Base-by-base conservation (phyloP, 2,888 invertebrate genomes). In the Caenorhabditis becei region DNA sequence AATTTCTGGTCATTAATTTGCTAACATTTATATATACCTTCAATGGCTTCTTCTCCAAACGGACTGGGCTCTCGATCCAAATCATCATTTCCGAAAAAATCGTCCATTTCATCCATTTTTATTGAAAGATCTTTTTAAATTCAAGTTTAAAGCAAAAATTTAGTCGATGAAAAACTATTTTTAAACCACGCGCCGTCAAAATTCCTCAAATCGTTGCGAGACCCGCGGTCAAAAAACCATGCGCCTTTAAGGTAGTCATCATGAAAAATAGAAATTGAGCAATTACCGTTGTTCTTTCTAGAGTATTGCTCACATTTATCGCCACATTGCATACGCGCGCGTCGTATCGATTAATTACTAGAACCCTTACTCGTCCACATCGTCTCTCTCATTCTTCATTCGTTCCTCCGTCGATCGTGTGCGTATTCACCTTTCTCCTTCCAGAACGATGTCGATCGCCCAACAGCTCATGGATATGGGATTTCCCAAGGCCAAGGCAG, bases 71-170 rank as follows among this genome's bases (percentile, higher is more conserved):
- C 83, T n/a, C 80, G 65, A 24, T 72, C 84, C 11, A 82, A 80
- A n/a, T 83, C 77, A 49, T 83, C 83, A 49, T 85, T 81, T 11
- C 77, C 83, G 66, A 85, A 86, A 37, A 86, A 85, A 67, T 85
- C 83, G 1, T 78, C 79, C 16, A 74, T 58, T 54, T 85, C 84
- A 49, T 85, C 86, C 66, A 77, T 72, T 41, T 72, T 70, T 54
- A 8, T 0, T 23, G 10, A 7, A 32, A 32, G 18, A 20, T n/a
- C n/a, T n/a, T n/a, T n/a, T n/a, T n/a, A 56, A 58, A 59, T 20
- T 20, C 2, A 51, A 18, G 2, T 59, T 59, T 41, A 10, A 5
- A 16, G 41, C 3, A 41, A 41, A 3, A 16, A 41, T 10, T 3
- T 41, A 5, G 16, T 3, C 10, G 10, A 11, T 24, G 23, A 61